Conservation (phyloP, 2,797 vertebrate species). For the Trachurus trachurus region DNA sequence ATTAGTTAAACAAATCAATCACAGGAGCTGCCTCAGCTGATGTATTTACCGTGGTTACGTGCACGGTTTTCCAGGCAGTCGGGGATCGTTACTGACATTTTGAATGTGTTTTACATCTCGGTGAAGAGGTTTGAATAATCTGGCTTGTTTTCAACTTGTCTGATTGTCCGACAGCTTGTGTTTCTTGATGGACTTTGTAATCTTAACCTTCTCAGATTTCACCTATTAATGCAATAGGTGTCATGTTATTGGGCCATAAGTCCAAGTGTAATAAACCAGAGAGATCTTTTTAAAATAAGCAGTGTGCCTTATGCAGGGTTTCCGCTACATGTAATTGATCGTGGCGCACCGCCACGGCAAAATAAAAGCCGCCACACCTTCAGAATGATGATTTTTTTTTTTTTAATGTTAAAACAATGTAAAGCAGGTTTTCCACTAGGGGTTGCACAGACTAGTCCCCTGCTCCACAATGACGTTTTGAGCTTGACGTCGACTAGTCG, state of each 20-base stretch:
- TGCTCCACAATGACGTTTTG: too few species aligned
- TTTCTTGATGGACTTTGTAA: not conserved
- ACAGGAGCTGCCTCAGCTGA: not conserved
- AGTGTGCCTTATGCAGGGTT: too few species aligned
- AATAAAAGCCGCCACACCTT: too few species aligned
- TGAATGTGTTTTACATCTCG: not conserved
- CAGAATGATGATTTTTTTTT: too few species aligned
- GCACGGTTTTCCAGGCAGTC: not conserved
- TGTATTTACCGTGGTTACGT: not conserved
- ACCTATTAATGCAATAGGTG: not conserved
- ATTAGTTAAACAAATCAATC: not conserved
- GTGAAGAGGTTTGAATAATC: not conserved
- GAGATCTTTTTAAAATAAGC: not conserved
- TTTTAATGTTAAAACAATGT: too few species aligned
- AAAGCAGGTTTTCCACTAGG: too few species aligned
- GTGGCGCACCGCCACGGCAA: too few species aligned
- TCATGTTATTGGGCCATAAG: not conserved
- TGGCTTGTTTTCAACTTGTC: not conserved
- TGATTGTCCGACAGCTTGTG: not conserved
- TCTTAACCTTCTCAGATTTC: not conserved
- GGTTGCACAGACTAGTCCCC: too few species aligned
- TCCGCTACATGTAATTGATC: too few species aligned
- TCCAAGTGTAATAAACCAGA: not conserved
- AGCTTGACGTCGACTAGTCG: too few species aligned
- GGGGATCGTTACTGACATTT: not conserved